These are phyloP conservation scores for Ashinkailepas kermadecensis DNA, from an alignment of 2,888 invertebrate species.

Conservation along the genomic window DNA sequence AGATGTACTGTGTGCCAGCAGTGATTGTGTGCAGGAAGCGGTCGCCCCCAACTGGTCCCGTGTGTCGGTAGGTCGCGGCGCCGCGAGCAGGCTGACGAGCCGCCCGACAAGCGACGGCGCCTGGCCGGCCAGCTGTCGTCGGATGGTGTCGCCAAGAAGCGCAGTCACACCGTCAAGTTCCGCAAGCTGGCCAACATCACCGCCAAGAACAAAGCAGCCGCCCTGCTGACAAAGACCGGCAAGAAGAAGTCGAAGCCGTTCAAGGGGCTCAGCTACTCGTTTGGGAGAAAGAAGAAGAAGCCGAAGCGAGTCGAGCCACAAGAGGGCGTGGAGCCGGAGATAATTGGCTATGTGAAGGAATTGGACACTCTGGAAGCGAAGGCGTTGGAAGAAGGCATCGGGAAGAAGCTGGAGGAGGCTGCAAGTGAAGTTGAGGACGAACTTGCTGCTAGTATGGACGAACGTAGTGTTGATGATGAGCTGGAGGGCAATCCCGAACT, in stretches of 20 bases:
- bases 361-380: neutral
- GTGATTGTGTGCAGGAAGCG: conserved; percentile 92
- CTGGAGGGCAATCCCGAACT: too few species aligned
- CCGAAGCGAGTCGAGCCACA: neutral
- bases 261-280: conserved; percentile 34
- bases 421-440: neutral
- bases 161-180: conserved; percentile 67
- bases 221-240: conserved; percentile 35
- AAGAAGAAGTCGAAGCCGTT: conserved; percentile 34
- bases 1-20: conserved; percentile 68
- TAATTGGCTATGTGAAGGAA: neutral
- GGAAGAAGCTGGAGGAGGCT: neutral
- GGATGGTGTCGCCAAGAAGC: conserved; percentile 56
- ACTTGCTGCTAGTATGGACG: neutral
- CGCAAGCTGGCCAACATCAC: conserved; percentile 42
- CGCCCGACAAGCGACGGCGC: conserved; percentile 85
- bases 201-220: conserved; percentile 40
- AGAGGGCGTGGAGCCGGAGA: neutral
- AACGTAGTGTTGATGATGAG: neutral
- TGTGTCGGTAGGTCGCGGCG: conserved; percentile 77
- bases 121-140: conserved; percentile 84
- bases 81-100: conserved; percentile 68
- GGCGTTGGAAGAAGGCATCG: neutral
- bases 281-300: conserved; percentile 30
- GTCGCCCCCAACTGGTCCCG: conserved; percentile 83